Evolutionary conservation across 1,140 invertebrate species (phyloP).

Genomic region (Pantala flavescens): DNA sequence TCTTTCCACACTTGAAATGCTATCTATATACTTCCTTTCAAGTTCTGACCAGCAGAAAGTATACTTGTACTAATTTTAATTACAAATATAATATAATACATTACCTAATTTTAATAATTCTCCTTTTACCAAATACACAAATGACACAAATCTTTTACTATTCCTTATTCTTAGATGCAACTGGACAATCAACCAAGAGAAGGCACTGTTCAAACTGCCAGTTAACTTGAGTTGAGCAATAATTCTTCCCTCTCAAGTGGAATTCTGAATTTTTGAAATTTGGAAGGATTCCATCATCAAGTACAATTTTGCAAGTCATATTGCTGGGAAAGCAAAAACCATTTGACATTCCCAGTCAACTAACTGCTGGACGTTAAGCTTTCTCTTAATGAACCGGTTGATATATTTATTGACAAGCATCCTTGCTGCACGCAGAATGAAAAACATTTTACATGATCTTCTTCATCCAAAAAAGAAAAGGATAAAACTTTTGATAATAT

Average conservation of each 20-base stretch:
- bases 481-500: neutral
- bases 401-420: too few relatives aligned
- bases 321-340: too few relatives aligned
- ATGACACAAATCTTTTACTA: neutral
- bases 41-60: constrained; percentile 8
- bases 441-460: too few relatives aligned
- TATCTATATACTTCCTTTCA: constrained; percentile 6
- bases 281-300: neutral
- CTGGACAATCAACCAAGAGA: constrained; percentile 1
- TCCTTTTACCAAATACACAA: constrained; percentile 1
- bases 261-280: neutral
- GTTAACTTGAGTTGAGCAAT: constrained; percentile 10
- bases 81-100: neutral
- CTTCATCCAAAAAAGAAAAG: too few relatives aligned
- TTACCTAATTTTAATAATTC: neutral
- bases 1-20: neutral
- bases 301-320: neutral
- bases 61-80: constrained; percentile 1
- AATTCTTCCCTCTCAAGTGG: neutral
- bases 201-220: constrained; percentile 7
- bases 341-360: too few relatives aligned
- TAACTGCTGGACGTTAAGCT: too few relatives aligned
- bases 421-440: too few relatives aligned
- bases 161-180: neutral
- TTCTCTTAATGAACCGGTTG: too few relatives aligned